Percentiles rank a stretch among this genome's conserved stretches.
phyloP scores from a whole-genome alignment of 2,113 vertebrate genomes.

The Gobio gobio region DNA sequence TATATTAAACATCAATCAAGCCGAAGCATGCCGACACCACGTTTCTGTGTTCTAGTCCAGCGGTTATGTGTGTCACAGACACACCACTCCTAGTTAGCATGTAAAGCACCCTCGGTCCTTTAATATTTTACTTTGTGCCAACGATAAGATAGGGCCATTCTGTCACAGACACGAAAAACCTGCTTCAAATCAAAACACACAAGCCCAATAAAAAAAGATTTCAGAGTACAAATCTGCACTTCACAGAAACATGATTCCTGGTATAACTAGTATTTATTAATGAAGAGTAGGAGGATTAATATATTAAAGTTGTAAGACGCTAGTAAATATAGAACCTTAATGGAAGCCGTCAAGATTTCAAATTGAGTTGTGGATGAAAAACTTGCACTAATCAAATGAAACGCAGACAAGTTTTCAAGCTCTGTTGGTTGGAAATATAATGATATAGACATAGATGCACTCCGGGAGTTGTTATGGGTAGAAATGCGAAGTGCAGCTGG shows the following conservation, averaged over 20 bases:
- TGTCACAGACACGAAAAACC: not conserved
- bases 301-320: not conserved
- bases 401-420: not conserved
- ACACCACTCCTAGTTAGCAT: not conserved
- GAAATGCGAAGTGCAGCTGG: constrained; percentile 10
- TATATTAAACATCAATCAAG: constrained; percentile 33
- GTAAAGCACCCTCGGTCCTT: not conserved
- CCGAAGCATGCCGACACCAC: not conserved
- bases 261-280: constrained; percentile 8
- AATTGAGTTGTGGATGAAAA: not conserved
- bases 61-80: not conserved
- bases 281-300: not conserved
- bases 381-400: not conserved
- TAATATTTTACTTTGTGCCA: constrained; percentile 5
- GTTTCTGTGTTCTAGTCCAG: constrained; percentile 27
- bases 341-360: not conserved
- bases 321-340: not conserved
- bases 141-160: not conserved
- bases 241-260: not conserved
- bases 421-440: not conserved
- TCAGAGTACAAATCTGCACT: not conserved
- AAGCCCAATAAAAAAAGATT: not conserved
- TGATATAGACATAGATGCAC: constrained; percentile 4
- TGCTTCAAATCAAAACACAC: not conserved
- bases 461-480: constrained; percentile 16